These are phyloP conservation scores for Sinopyrophorus schimmeli DNA, from an alignment of 2,888 invertebrate species.

Conservation along the genomic window DNA sequence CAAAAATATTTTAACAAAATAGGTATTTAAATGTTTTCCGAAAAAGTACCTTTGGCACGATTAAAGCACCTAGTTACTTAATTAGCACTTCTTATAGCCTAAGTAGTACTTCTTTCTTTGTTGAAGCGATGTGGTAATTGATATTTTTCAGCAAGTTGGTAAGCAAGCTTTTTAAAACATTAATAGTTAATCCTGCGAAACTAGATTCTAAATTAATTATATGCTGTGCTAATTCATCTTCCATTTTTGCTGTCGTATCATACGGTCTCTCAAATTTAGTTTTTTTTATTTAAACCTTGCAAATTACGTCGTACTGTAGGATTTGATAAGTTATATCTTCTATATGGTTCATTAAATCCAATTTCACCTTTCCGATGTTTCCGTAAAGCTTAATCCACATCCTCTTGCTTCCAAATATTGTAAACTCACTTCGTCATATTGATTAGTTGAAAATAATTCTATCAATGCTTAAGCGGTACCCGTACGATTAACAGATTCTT, in stretches of 20 bases:
- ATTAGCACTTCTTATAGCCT: too few relatives aligned
- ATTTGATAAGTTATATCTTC: conserved; percentile 25
- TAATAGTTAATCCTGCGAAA: conserved; percentile 26
- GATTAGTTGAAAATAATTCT: conserved; percentile 3
- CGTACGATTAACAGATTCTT: conserved; percentile 15
- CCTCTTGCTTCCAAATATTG: conserved; percentile 11
- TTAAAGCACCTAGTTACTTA: too few relatives aligned
- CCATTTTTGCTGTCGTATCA: conserved; percentile 25
- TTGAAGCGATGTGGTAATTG: conserved; percentile 24
- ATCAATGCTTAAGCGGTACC: conserved; percentile 9
- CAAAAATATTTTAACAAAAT: too few relatives aligned
- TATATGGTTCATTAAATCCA: conserved; percentile 24
- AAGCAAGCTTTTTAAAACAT: conserved; percentile 30
- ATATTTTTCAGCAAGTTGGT: conserved; percentile 29
- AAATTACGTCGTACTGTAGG: conserved; percentile 27
- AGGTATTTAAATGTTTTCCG: too few relatives aligned
- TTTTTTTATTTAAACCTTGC: conserved; percentile 17
- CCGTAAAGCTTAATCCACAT: conserved; percentile 25
- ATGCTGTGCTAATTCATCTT: conserved; percentile 25
- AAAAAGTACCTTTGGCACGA: too few relatives aligned
- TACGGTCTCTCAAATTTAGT: conserved; percentile 23
- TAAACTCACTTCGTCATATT: conserved; percentile 16
- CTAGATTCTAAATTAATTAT: conserved; percentile 22
- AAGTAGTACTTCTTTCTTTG: too few relatives aligned
- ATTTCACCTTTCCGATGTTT: conserved; percentile 18